A percentile compares a stretch with the other conserved stretches of the same genome.
Evolutionary conservation across 2,113 vertebrate species (phyloP).

Genomic region (Elephantulus edwardii): DNA sequence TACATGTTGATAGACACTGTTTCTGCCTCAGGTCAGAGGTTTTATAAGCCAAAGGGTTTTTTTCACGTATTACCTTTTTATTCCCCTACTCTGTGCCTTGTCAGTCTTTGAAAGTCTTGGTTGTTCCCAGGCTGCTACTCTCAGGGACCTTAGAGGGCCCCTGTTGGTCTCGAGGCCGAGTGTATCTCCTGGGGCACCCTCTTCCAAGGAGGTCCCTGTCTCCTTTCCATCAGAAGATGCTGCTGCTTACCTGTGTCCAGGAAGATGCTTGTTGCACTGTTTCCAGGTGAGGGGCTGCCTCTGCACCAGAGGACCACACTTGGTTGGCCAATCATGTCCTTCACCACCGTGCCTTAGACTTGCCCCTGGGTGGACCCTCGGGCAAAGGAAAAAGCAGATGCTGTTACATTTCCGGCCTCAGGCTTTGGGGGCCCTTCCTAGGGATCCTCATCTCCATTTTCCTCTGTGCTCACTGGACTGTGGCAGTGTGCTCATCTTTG

Average conservation of each 20-base stretch:
- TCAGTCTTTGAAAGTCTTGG: constrained; percentile 69
- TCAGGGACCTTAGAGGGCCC: constrained; percentile 66
- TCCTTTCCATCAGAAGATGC: constrained; percentile 55
- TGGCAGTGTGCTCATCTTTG: not conserved
- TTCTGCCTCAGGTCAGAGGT: constrained; percentile 45
- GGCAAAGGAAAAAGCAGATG: constrained; percentile 6
- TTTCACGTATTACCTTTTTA: constrained; percentile 13
- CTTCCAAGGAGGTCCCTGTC: constrained; percentile 64
- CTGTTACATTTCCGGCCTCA: not conserved
- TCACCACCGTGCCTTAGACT: constrained; percentile 73
- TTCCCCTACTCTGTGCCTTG: constrained; percentile 68
- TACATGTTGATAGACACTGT: constrained; percentile 30
- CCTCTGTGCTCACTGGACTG: constrained; percentile 13
- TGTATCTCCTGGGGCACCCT: not conserved
- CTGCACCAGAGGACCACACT: constrained; percentile 26
- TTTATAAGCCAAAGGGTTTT: constrained; percentile 60
- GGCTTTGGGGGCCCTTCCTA: constrained; percentile 49
- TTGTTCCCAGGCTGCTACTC: constrained; percentile 69
- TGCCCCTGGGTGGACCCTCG: not conserved
- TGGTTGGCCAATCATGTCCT: constrained; percentile 39
- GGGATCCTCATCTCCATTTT: constrained; percentile 34
- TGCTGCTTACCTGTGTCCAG: not conserved
- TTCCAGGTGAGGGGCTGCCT: constrained; percentile 11
- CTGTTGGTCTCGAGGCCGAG: constrained; percentile 61
- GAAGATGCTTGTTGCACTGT: constrained; percentile 7